Evolutionary conservation across 2,113 vertebrate genomes (phyloP), one percentile per base, ranked within the genome.

Genomic region (Macaca mulatta): DNA sequence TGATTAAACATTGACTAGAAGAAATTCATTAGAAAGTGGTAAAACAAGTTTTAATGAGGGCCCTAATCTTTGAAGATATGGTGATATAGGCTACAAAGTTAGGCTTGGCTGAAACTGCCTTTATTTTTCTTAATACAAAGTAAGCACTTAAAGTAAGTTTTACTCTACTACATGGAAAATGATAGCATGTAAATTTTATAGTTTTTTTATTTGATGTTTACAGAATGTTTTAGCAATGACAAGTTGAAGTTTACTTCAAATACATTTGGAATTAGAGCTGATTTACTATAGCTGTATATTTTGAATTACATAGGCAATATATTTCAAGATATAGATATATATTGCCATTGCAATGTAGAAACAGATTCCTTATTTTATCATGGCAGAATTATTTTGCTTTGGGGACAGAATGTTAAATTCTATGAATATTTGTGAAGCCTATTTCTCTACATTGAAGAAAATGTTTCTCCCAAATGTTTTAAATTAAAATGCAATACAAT

Each of bases 241-340:
- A 90, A 97, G 94, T 96, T 97, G 61, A 96, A 89, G 92, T 93
- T 96, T 94, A 50, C 77, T 97, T 92, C 92, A 96, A 95, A 97
- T 97, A 98, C 98, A 97, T 97, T 97, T 59, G 89, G 25, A 94
- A 98, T 98, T 98, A 97, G 85, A 78, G 6, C 79, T 97, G 75
- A 74, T 97, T 97, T 97, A 98, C 92, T 97, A 70, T 69, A 96
- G 93, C 72, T 81, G 30, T 96, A 27, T 97, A 97, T 94, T 98
- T 94, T 97, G 95, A 98, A 88, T 91, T 94, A 30, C 94, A 90
- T 38, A 50, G 32, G 69, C 75, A 96, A 89, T 98, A 45, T 96
- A 86, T 92, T 92, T 95, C 40, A 90, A 87, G 57, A 96, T 96
- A 89, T 30, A 87, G 38, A 86, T 92, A 77, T 70, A 78, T 91